These are phyloP conservation scores for Thryonomys swinderianus DNA, from an alignment of 2,113 vertebrate genomes.

Conservation along the genomic window DNA sequence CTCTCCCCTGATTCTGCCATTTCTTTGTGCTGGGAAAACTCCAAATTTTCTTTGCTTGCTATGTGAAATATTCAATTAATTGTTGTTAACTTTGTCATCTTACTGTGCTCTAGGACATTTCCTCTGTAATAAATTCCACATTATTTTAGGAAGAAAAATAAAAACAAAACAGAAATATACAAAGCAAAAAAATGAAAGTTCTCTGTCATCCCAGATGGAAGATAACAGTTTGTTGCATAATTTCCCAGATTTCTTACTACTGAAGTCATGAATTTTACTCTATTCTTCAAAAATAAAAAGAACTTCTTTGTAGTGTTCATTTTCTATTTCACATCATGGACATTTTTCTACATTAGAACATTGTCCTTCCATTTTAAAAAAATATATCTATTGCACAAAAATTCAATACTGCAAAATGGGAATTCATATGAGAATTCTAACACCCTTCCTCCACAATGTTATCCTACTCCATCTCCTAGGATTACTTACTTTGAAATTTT, in stretches of 20 bases:
- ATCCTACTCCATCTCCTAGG: neutral
- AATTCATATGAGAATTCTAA: neutral
- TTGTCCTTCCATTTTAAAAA: neutral
- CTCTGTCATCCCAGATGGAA: slow-evolving; percentile 52
- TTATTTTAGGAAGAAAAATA: slow-evolving; percentile 34
- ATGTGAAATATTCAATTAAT: neutral
- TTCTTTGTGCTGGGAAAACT: neutral
- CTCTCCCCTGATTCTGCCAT: neutral
- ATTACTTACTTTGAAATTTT: neutral
- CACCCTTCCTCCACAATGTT: neutral
- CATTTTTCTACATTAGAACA: neutral
- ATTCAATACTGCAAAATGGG: neutral
- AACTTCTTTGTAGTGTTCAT: slow-evolving; percentile 15
- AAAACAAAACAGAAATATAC: slow-evolving; percentile 58
- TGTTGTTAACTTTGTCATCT: neutral
- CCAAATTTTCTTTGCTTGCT: neutral
- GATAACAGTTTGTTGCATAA: slow-evolving; percentile 28
- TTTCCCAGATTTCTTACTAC: slow-evolving; percentile 49
- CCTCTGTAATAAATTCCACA: neutral
- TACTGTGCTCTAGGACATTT: neutral
- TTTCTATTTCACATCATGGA: slow-evolving; percentile 10
- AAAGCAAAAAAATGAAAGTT: slow-evolving; percentile 58
- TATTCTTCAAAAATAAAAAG: slow-evolving; percentile 56
- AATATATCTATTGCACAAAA: slow-evolving; percentile 26
- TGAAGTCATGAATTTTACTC: neutral